These are phyloP conservation scores for Artibeus jamaicensis DNA, from an alignment of 2,797 vertebrate species.

Conservation along the genomic window DNA sequence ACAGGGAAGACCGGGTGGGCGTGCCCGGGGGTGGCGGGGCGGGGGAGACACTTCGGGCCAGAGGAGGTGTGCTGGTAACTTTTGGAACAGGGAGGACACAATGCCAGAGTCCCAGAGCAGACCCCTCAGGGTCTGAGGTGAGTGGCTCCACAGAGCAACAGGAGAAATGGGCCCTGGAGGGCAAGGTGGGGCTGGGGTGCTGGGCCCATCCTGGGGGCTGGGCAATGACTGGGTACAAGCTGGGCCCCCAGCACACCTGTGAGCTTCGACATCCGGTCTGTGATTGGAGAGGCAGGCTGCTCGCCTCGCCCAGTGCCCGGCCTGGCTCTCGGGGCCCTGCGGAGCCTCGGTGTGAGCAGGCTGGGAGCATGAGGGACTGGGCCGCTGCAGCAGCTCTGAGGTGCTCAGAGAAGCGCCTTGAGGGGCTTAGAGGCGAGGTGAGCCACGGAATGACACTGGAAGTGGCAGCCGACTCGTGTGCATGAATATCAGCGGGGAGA, in stretches of 20 bases:
- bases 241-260: fast-evolving
- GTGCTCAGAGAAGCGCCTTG: background rate
- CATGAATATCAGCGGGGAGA: background rate
- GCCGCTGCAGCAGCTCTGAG: fast-evolving
- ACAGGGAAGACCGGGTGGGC: background rate
- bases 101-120: background rate
- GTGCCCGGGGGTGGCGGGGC: too few species aligned
- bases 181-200: background rate
- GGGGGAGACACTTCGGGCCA: background rate
- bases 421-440: background rate
- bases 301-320: background rate
- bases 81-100: background rate
- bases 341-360: too few species aligned
- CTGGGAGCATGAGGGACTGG: background rate
- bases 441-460: background rate
- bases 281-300: background rate
- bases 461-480: background rate
- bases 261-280: background rate
- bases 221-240: background rate
- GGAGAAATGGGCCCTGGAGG: background rate
- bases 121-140: fast-evolving
- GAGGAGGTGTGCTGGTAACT: background rate
- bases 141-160: background rate
- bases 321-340: background rate
- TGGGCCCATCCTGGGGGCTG: background rate